phyloP scores from a whole-genome alignment of 2,797 vertebrate genomes.

The Crocodylus rhombifer region DNA sequence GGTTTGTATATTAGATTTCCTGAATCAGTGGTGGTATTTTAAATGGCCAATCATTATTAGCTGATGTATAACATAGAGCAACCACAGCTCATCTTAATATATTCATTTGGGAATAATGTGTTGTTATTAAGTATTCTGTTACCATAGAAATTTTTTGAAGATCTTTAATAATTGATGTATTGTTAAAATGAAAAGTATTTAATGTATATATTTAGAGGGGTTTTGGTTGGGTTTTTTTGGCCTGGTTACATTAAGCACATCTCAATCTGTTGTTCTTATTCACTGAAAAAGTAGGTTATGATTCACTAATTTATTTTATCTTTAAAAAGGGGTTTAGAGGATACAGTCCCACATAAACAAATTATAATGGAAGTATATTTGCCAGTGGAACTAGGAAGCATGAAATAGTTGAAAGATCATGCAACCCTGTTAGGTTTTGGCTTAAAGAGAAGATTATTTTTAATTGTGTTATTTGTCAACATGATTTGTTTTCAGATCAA shows the following conservation, averaged over 20 bases:
- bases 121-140: slow-evolving; percentile 46
- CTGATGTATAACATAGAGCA: slow-evolving; percentile 22
- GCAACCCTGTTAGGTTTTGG: neutral
- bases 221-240: neutral
- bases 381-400: neutral
- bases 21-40: neutral
- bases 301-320: neutral
- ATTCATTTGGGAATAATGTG: slow-evolving; percentile 31
- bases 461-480: neutral
- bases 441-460: neutral
- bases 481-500: neutral
- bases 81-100: slow-evolving; percentile 16
- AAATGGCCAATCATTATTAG: neutral
- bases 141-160: slow-evolving; percentile 58
- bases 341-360: neutral
- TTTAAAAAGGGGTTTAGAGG: neutral
- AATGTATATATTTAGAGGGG: slow-evolving; percentile 8
- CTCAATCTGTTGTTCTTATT: neutral
- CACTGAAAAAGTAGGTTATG: neutral
- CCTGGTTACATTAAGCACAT: neutral
- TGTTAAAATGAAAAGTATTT: slow-evolving; percentile 65
- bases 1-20: neutral
- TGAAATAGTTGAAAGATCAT: neutral
- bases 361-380: neutral
- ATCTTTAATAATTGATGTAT: slow-evolving; percentile 72